Conservation (phyloP, 2,797 vertebrate genomes). For the Brachymystax lenok region DNA sequence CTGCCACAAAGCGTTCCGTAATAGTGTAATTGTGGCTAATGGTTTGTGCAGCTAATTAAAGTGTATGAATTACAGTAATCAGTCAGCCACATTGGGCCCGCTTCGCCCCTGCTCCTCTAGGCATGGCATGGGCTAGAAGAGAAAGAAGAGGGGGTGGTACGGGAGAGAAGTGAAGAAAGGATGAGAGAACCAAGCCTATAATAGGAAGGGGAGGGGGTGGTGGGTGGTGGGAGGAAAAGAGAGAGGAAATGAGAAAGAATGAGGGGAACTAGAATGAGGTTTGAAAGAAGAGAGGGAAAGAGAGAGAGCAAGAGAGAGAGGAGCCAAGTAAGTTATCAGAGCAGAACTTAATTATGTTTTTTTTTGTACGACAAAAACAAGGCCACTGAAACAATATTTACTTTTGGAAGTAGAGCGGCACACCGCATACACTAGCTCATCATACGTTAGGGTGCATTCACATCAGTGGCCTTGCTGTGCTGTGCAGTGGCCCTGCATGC, state of each 20-base stretch:
- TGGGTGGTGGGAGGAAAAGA: neutral
- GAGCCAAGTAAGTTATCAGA: slow-evolving; percentile 26
- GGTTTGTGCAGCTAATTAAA: slow-evolving; percentile 99
- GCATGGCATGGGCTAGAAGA: slow-evolving; percentile 57
- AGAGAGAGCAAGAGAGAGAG: slow-evolving; percentile 13
- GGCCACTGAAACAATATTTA: slow-evolving; percentile 53
- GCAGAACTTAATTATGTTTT: slow-evolving; percentile 49
- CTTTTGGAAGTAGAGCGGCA: slow-evolving; percentile 25
- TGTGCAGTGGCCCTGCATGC: neutral
- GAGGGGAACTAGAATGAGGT: neutral
- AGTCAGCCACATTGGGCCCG: slow-evolving; percentile 88
- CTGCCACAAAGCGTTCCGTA: slow-evolving; percentile 98
- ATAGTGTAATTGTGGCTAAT: slow-evolving; percentile 99
- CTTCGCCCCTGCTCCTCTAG: slow-evolving; percentile 67
- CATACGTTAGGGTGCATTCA: neutral
- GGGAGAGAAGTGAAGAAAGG: neutral
- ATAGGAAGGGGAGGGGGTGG: neutral
- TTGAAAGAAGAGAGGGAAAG: slow-evolving; percentile 14
- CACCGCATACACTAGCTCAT: neutral
- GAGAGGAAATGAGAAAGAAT: neutral
- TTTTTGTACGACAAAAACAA: slow-evolving; percentile 29
- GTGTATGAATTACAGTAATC: slow-evolving; percentile 99
- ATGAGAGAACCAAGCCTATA: neutral
- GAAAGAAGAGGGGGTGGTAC: neutral
- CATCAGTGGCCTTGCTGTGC: neutral